Percentiles rank a stretch among this genome's conserved stretches.
These are phyloP conservation scores for Helogale parvula DNA, from an alignment of 2,113 vertebrate species.

Conservation along the genomic window DNA sequence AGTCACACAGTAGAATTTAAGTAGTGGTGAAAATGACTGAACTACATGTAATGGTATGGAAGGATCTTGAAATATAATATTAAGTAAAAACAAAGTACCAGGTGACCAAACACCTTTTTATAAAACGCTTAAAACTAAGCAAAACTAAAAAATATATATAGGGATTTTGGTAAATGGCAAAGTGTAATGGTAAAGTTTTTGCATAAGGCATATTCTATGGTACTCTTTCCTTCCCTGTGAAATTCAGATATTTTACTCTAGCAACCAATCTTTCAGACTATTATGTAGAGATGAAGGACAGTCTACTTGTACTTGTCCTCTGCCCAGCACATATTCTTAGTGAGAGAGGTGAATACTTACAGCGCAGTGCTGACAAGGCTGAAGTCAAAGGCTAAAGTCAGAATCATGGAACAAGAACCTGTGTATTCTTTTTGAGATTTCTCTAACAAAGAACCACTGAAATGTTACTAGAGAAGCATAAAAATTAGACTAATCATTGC, in stretches of 20 bases:
- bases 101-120: not conserved
- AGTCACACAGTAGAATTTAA: not conserved
- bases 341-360: not conserved
- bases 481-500: slow-evolving; percentile 37
- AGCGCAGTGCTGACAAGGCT: not conserved
- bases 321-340: not conserved
- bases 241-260: slow-evolving; percentile 55
- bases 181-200: not conserved
- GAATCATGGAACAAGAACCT: not conserved
- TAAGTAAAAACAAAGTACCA: not conserved
- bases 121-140: slow-evolving; percentile 18
- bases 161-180: no score
- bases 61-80: not conserved
- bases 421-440: slow-evolving; percentile 6
- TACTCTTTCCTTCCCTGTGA: slow-evolving; percentile 8
- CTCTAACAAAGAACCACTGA: not conserved
- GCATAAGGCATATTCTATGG: not conserved
- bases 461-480: slow-evolving; percentile 28
- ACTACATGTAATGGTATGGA: not conserved
- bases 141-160: not conserved
- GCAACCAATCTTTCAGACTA: not conserved
- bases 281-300: not conserved
- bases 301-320: not conserved
- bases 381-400: slow-evolving; percentile 39
- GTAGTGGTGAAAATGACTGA: not conserved